Conservation (phyloP, 1,140 invertebrate species). For the Globodera rostochiensis region DNA sequence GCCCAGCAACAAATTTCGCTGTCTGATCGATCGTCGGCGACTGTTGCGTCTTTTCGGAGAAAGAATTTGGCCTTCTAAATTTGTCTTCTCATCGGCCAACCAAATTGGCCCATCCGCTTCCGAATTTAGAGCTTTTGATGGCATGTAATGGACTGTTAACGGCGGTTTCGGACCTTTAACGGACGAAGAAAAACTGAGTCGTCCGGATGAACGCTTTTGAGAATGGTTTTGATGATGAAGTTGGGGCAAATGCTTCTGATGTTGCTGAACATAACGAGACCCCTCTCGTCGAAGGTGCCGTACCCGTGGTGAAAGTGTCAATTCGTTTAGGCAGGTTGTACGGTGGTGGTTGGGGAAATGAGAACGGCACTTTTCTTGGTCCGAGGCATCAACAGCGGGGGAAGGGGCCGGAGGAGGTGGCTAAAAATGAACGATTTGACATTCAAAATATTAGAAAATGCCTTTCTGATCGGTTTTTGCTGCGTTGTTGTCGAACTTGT, state of each 20-base stretch:
- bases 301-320: background rate
- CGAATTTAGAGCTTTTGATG: too few relatives aligned
- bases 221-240: background rate
- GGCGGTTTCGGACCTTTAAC: too few relatives aligned
- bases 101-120: too few relatives aligned
- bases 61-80: too few relatives aligned
- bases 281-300: background rate
- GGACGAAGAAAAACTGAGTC: too few relatives aligned
- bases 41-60: background rate
- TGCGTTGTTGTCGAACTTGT: background rate
- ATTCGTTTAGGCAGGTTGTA: background rate
- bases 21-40: background rate
- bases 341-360: background rate
- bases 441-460: background rate
- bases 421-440: background rate
- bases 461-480: background rate
- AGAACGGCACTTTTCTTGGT: background rate
- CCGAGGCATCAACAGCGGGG: background rate
- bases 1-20: background rate
- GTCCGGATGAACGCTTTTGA: background rate
- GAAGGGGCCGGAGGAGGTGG: background rate
- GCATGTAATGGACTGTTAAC: background rate
- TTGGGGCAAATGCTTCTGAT: background rate
- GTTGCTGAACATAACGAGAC: background rate
- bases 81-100: too few relatives aligned